Percentiles rank a stretch among this genome's conserved stretches.
These are phyloP conservation scores for Andinoacara biseriatus DNA, from an alignment of 2,113 vertebrate species.

Conservation along the genomic window DNA sequence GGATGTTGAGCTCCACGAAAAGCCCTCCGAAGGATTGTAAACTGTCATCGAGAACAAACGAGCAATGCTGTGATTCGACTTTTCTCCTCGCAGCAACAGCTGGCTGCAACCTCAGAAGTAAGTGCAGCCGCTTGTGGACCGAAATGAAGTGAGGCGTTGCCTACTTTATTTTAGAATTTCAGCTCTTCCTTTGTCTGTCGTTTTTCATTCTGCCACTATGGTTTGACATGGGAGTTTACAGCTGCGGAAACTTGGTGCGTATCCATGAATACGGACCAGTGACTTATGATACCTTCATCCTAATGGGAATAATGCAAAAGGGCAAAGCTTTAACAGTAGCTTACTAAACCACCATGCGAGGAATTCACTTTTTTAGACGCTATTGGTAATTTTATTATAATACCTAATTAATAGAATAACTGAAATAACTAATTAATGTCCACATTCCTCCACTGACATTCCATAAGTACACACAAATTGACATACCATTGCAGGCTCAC, in stretches of 20 bases:
- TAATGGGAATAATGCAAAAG: neutral
- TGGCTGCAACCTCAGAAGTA: conserved; percentile 55
- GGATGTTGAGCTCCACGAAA: neutral
- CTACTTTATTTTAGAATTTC: neutral
- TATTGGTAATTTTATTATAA: neutral
- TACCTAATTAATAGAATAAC: neutral
- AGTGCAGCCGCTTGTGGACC: conserved; percentile 8
- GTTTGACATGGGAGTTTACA: neutral
- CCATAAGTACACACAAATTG: neutral
- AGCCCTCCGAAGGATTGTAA: neutral
- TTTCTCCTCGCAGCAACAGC: conserved; percentile 62
- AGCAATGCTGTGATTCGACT: conserved; percentile 22
- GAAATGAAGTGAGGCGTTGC: conserved; percentile 1
- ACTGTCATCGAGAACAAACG: neutral
- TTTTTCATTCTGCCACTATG: neutral
- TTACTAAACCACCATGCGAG: neutral
- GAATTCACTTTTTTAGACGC: neutral
- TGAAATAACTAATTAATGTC: neutral
- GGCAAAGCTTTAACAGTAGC: neutral
- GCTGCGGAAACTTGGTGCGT: conserved; percentile 38
- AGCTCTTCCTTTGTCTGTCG: neutral
- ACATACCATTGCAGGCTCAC: neutral
- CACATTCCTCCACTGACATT: neutral
- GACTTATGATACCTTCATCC: conserved; percentile 8
- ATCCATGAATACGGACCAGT: neutral